Evolutionary conservation across 2,797 vertebrate species (phyloP).

Genomic region (Pantherophis alleghaniensis): DNA sequence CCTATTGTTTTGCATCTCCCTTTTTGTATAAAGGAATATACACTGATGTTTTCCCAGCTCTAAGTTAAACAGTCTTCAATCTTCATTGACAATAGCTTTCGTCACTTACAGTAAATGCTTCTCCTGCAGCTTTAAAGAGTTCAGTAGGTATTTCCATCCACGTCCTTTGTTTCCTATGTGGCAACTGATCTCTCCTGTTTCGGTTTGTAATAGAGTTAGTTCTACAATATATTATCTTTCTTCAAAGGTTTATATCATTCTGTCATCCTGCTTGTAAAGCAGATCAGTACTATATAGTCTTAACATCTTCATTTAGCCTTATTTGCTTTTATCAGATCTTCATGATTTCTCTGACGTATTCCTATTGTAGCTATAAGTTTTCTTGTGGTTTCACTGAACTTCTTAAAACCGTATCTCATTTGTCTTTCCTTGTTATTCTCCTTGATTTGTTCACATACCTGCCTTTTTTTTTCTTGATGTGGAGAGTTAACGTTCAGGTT

Average conservation of each 20-base stretch:
- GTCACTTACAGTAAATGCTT: background rate
- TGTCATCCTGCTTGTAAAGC: background rate
- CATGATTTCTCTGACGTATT: background rate
- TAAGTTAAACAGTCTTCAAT: background rate
- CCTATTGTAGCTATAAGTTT: background rate
- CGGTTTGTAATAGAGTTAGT: background rate
- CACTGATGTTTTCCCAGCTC: background rate
- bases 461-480: background rate
- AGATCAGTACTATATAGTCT: background rate
- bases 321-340: background rate
- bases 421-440: background rate
- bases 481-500: background rate
- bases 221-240: background rate
- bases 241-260: background rate
- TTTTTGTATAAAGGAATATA: background rate
- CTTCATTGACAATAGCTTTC: background rate
- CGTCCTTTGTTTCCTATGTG: background rate
- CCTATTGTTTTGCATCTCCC: background rate
- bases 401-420: background rate
- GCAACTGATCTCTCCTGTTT: background rate
- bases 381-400: background rate
- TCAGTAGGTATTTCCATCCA: background rate
- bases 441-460: background rate
- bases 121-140: background rate
- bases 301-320: background rate